Percentiles rank a stretch among this genome's conserved stretches.
Conservation (phyloP, 1,140 invertebrate species). For the Plutomurus gul region DNA sequence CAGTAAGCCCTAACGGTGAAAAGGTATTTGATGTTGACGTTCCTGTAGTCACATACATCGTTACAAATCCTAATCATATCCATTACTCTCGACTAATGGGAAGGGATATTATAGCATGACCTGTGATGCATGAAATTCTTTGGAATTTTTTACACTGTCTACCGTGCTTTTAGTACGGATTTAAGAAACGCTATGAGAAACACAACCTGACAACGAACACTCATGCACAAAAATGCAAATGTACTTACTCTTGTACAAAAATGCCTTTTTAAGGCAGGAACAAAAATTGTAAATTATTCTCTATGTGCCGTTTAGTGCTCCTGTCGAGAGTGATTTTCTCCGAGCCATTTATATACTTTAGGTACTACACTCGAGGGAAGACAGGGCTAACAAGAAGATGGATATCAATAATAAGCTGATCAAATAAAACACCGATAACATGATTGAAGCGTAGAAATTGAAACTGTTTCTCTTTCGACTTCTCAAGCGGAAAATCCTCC, state of each 20-base stretch:
- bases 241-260: too few relatives aligned
- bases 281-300: too few relatives aligned
- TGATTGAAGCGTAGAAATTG: constrained; percentile 1
- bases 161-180: background rate
- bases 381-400: too few relatives aligned
- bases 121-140: constrained; percentile 23
- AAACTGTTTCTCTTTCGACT: constrained; percentile 26
- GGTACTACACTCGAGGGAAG: too few relatives aligned
- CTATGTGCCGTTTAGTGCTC: too few relatives aligned
- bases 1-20: constrained; percentile 12
- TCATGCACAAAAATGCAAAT: too few relatives aligned
- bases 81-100: constrained; percentile 12
- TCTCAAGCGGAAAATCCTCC: background rate
- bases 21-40: background rate
- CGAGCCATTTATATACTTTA: too few relatives aligned
- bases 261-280: too few relatives aligned
- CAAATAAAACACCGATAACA: background rate
- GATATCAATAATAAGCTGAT: background rate
- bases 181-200: background rate
- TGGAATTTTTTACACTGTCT: background rate
- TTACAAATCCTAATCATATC: constrained; percentile 4
- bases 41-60: background rate
- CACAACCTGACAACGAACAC: too few relatives aligned
- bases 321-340: too few relatives aligned
- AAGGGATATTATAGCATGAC: too few relatives aligned